A percentile compares a stretch with the other conserved stretches of the same genome.
Conservation (phyloP, 2,888 invertebrate species). For the Perdita meconis region DNA sequence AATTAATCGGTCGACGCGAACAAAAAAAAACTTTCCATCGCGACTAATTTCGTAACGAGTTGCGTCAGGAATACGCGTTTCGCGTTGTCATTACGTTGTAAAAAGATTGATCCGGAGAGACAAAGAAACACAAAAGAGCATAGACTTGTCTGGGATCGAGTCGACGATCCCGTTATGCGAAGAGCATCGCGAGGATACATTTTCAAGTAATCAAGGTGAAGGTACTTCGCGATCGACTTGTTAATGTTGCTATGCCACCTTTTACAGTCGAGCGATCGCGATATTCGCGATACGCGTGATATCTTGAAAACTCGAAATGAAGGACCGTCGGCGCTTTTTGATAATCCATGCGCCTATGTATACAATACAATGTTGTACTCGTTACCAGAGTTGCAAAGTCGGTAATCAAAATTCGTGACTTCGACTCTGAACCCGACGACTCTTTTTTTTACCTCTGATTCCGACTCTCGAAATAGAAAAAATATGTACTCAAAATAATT, state of each 20-base stretch:
- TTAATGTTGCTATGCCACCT: constrained; percentile 57
- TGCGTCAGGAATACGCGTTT: background rate
- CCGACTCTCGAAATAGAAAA: too few species aligned
- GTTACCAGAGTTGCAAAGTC: too few species aligned
- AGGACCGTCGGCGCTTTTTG: too few species aligned
- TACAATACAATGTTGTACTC: background rate
- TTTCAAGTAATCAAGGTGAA: constrained; percentile 68
- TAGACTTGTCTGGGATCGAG: constrained; percentile 68
- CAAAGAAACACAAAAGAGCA: constrained; percentile 64
- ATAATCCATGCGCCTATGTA: background rate
- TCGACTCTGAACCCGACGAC: too few species aligned
- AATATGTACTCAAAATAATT: too few species aligned
- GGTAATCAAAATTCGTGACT: too few species aligned
- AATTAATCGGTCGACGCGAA: background rate
- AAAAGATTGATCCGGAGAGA: constrained; percentile 37
- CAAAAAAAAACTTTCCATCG: background rate
- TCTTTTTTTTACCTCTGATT: too few species aligned
- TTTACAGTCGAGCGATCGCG: constrained; percentile 49
- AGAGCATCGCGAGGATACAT: constrained; percentile 62
- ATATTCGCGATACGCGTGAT: too few species aligned
- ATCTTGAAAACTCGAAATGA: too few species aligned
- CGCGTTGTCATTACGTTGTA: background rate
- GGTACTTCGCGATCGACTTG: constrained; percentile 42
- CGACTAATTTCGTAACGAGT: background rate
- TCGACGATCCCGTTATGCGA: constrained; percentile 74